These are phyloP conservation scores for Lathamus discolor DNA, from an alignment of 2,113 vertebrate species.

Conservation along the genomic window DNA sequence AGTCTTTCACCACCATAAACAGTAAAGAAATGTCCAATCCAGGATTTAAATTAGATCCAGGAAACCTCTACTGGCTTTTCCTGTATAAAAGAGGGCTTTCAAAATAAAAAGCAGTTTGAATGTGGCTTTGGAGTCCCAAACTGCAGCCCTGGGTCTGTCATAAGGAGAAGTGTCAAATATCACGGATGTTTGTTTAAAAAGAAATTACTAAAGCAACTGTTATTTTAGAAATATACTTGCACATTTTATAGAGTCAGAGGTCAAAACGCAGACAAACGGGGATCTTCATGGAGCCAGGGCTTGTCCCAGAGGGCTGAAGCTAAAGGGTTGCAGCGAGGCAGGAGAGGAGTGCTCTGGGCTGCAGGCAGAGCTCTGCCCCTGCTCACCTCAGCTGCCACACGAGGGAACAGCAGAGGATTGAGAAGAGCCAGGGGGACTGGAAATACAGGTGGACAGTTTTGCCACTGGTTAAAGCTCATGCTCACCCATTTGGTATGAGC, in stretches of 20 bases:
- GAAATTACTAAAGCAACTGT: background rate
- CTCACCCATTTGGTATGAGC: background rate
- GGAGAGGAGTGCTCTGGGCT: background rate
- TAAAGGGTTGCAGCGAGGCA: background rate
- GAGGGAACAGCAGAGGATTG: too few species aligned
- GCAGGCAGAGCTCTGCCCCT: background rate
- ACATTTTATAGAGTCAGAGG: background rate
- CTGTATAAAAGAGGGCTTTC: background rate
- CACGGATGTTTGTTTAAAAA: background rate
- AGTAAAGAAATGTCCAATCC: background rate
- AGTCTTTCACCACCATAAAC: background rate
- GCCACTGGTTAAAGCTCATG: background rate
- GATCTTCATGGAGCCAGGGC: background rate
- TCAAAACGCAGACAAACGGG: background rate
- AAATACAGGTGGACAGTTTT: background rate
- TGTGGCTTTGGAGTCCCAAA: background rate
- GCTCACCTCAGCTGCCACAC: fast-evolving
- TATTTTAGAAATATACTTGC: background rate
- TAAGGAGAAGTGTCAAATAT: background rate
- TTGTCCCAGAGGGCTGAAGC: background rate
- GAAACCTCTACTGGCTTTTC: constrained; percentile 4
- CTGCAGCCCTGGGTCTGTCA: background rate
- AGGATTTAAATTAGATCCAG: background rate
- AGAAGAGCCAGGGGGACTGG: background rate
- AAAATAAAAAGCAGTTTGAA: background rate